phyloP scores from a whole-genome alignment of 2,888 invertebrate genomes.

The Aproaerema taeniolella region DNA sequence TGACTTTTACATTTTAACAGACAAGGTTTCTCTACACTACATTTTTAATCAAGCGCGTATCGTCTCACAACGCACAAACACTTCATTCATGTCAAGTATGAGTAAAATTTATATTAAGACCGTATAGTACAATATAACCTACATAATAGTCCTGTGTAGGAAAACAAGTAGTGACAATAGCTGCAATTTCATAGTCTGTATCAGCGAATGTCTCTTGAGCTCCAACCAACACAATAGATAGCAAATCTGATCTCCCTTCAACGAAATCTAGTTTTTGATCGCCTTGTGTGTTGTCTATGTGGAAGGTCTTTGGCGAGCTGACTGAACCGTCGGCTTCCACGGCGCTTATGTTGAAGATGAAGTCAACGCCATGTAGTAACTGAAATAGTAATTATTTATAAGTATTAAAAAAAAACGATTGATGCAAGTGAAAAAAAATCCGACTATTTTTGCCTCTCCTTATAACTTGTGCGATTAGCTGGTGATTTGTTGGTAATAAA shows the following conservation, averaged over 20 bases:
- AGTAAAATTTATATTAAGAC: too few relatives aligned
- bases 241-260: slow-evolving; percentile 39
- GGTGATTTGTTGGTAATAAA: background rate
- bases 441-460: too few relatives aligned
- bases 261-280: slow-evolving; percentile 33
- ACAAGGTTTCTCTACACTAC: too few relatives aligned
- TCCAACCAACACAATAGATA: slow-evolving; percentile 46
- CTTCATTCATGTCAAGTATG: too few relatives aligned
- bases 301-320: slow-evolving; percentile 30
- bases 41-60: too few relatives aligned
- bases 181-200: slow-evolving; percentile 37
- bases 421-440: too few relatives aligned
- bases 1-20: too few relatives aligned
- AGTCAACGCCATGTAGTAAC: slow-evolving; percentile 45
- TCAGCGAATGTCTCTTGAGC: slow-evolving; percentile 38
- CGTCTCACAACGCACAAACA: too few relatives aligned
- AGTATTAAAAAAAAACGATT: too few relatives aligned
- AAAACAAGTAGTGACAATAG: slow-evolving; percentile 44
- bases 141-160: slow-evolving; percentile 53
- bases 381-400: slow-evolving; percentile 21
- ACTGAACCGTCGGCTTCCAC: slow-evolving; percentile 18
- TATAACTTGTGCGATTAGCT: too few relatives aligned
- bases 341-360: slow-evolving; percentile 43
- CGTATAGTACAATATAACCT: too few relatives aligned
- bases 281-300: slow-evolving; percentile 42